Conservation (phyloP, 2,113 vertebrate genomes). For the Boleophthalmus pectinirostris region DNA sequence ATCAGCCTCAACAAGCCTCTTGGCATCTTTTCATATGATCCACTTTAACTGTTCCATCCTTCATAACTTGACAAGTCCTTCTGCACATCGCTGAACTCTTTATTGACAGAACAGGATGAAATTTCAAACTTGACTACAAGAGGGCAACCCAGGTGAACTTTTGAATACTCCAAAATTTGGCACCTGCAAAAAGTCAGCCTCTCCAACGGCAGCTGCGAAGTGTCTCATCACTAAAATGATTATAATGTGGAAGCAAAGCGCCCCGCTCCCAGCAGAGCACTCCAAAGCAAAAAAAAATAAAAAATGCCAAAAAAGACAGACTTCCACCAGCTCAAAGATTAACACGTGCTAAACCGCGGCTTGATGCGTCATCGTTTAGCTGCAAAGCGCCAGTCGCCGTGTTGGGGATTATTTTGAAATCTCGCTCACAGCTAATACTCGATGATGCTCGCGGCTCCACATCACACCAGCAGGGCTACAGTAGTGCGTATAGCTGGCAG, state of each 20-base stretch:
- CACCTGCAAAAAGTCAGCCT: background rate
- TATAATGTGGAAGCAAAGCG: background rate
- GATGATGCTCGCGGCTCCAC: conserved; percentile 18
- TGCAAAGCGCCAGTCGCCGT: conserved; percentile 22
- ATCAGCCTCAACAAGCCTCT: too few species aligned
- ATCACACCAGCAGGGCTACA: conserved; percentile 17
- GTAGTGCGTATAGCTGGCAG: conserved; percentile 15
- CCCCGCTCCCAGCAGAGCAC: conserved; percentile 3
- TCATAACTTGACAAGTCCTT: background rate
- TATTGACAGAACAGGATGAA: background rate
- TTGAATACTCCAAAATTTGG: background rate
- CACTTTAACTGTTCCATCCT: background rate
- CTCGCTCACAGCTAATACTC: conserved; percentile 30
- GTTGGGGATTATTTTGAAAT: conserved; percentile 48
- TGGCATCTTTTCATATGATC: too few species aligned
- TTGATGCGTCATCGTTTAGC: conserved; percentile 54
- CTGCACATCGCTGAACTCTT: background rate
- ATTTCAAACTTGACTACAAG: background rate
- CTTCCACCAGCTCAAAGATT: conserved; percentile 30
- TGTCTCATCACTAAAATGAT: conserved; percentile 2
- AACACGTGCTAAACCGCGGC: conserved; percentile 43
- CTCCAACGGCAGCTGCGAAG: background rate
- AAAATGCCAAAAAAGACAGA: background rate
- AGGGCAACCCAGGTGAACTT: background rate
- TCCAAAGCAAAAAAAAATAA: background rate